Conservation (phyloP, 2,113 vertebrate genomes). For the Galbula dea region DNA sequence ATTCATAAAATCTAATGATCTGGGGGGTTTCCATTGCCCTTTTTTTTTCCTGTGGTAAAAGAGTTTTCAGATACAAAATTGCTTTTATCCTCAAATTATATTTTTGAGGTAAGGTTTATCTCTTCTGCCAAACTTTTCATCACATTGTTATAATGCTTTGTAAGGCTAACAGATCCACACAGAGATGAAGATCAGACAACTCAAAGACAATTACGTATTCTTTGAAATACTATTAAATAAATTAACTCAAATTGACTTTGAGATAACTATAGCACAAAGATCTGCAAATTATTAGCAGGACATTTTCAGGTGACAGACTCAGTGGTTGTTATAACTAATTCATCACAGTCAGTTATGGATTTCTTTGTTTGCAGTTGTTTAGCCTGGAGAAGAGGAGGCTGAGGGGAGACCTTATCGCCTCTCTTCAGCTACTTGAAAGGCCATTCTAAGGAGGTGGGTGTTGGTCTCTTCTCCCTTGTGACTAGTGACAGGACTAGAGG, state of each 20-base stretch:
- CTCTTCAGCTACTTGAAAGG: too few species aligned
- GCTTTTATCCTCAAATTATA: neutral
- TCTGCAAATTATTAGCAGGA: neutral
- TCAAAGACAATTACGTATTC: slow-evolving; percentile 8
- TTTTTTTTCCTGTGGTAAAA: neutral
- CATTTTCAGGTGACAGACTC: slow-evolving; percentile 7
- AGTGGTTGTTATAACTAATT: too few species aligned
- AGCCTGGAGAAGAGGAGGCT: too few species aligned
- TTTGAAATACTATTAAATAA: slow-evolving; percentile 48
- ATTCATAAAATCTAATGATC: neutral
- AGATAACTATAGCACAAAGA: neutral
- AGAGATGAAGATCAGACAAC: slow-evolving; percentile 7
- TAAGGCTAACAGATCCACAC: slow-evolving; percentile 12
- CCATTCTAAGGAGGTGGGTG: too few species aligned
- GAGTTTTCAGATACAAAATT: neutral
- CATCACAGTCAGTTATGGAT: too few species aligned
- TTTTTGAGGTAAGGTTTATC: neutral
- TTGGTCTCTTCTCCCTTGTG: too few species aligned
- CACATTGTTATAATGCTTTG: slow-evolving; percentile 41
- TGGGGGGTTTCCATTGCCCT: neutral
- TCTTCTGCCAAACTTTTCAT: slow-evolving; percentile 39
- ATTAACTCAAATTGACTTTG: slow-evolving; percentile 42
- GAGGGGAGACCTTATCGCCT: too few species aligned
- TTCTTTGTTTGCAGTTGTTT: too few species aligned
- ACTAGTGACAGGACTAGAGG: too few species aligned